Evolutionary conservation across 2,113 vertebrate species (phyloP), one percentile per base, ranked within the genome.

Genomic region (Artemisiospiza belli): DNA sequence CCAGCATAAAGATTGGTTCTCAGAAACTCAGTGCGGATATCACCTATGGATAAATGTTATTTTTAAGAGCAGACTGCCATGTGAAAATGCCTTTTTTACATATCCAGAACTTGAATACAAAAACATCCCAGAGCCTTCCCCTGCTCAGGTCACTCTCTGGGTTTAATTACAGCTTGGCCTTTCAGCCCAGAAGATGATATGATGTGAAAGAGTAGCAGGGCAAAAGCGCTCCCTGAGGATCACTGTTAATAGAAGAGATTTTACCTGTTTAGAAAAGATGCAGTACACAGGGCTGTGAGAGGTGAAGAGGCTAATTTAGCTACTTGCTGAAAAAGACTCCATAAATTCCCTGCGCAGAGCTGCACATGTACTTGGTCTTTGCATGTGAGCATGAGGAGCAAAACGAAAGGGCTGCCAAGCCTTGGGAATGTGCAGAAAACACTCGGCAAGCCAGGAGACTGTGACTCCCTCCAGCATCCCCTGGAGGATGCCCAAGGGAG

Each of bases 381-480:
- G 69, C 57, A 24, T 8, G 37, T 12, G 82, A 68, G 22, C 0
- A 4, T 0, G 0, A 72, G 39, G 43, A n/a, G 47, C 11, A n/a
- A 30, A 76, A n/a, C 1, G 27, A 57, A 61, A 73, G 63, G 33
- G 58, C 37, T 87, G 73, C 24, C 59, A 6, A 41, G n/a, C 31
- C 47, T 31, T 44, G 6, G 16, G 62, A 30, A 57, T 0, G 23
- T 18, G 55, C 25, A 14, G 6, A 18, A 39, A 59, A 52, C 23
- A 9, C 46, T 7, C 0, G 10, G 68, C 1, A 2, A 35, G 57
- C 18, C 51, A n/a, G 4, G 17, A 51, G 69, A 23, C 41, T 0
- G 0, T 33, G 61, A 25, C 84, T 54, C 17, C 62, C 49, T 52
- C 9, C 0, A 15, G 0, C 2, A 20, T 1, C 31, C 43, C 1